Conservation (phyloP, 2,113 vertebrate species). For the Rhizomys pruinosus region DNA sequence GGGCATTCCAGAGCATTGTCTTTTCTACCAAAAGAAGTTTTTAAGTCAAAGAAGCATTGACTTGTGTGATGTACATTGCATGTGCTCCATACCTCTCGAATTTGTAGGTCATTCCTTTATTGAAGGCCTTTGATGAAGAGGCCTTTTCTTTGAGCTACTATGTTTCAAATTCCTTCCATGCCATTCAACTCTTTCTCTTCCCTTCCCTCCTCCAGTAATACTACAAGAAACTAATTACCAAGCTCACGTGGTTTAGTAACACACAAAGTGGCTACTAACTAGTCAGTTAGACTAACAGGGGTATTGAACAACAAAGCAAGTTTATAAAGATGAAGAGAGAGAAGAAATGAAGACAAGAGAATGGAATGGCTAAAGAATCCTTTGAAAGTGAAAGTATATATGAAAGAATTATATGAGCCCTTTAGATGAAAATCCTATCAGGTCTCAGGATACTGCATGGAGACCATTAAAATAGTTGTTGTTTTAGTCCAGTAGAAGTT, state of each 20-base stretch:
- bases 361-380: background rate
- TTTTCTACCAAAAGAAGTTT: background rate
- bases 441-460: background rate
- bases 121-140: background rate
- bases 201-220: background rate
- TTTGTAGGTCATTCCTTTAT: background rate
- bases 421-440: background rate
- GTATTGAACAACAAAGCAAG: background rate
- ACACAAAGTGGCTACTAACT: background rate
- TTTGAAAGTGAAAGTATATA: background rate
- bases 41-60: background rate
- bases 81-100: background rate
- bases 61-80: background rate
- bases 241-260: background rate
- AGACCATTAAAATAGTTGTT: conserved; percentile 10
- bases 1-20: background rate
- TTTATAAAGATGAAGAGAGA: background rate
- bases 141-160: background rate
- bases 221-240: background rate
- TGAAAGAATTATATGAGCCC: background rate
- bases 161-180: conserved; percentile 13
- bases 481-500: background rate
- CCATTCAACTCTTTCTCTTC: background rate
- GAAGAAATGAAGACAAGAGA: background rate
- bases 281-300: background rate